A percentile compares a stretch with the other conserved stretches of the same genome.
Conservation (phyloP, 2,113 vertebrate genomes). For the Notiomystis cincta region DNA sequence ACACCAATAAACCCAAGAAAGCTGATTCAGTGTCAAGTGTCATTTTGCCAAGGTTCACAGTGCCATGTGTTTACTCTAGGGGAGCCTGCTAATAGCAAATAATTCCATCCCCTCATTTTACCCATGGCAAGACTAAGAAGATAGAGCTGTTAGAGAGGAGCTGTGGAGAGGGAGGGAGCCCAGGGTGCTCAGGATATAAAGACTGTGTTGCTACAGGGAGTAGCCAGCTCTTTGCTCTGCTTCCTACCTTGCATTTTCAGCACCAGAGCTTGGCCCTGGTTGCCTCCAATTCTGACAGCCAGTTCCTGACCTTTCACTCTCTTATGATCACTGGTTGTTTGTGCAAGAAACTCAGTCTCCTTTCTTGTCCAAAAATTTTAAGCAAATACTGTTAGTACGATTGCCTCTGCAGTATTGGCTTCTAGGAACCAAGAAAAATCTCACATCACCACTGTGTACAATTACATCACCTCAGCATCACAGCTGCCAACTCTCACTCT, state of each 20-base stretch:
- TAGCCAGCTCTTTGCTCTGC: neutral
- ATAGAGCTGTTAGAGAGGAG: slow-evolving; percentile 22
- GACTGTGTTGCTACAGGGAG: neutral
- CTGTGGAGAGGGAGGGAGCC: neutral
- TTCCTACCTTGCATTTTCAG: neutral
- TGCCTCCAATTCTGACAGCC: slow-evolving; percentile 27
- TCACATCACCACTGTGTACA: slow-evolving; percentile 45
- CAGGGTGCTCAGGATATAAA: neutral
- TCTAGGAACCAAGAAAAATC: slow-evolving; percentile 57
- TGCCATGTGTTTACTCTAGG: neutral
- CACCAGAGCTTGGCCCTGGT: neutral
- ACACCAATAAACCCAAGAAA: neutral
- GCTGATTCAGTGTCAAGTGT: neutral
- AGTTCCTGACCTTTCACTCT: slow-evolving; percentile 21
- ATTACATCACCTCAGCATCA: slow-evolving; percentile 50
- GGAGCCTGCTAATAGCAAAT: neutral
- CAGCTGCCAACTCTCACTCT: slow-evolving; percentile 35
- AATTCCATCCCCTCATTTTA: slow-evolving; percentile 27
- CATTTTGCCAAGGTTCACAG: slow-evolving; percentile 23
- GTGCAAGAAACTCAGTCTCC: neutral
- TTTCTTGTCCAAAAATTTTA: slow-evolving; percentile 14
- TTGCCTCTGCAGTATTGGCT: slow-evolving; percentile 34
- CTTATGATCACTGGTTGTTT: neutral
- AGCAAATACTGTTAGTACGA: slow-evolving; percentile 20
- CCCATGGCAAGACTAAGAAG: neutral